Evolutionary conservation across 2,888 invertebrate species (phyloP).

Genomic region (Noctua pronuba): DNA sequence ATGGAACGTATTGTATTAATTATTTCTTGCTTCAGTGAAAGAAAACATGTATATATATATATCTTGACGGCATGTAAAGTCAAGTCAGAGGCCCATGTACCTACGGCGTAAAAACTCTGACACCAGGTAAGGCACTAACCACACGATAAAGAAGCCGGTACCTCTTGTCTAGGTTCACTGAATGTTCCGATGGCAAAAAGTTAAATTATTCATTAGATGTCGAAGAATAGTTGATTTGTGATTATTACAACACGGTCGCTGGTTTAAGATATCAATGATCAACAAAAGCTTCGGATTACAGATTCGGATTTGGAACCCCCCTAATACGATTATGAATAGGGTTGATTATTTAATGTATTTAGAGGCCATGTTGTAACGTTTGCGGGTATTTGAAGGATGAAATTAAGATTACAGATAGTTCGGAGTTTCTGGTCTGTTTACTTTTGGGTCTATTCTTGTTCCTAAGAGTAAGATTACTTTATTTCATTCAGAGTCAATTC

Average conservation of each 20-base stretch:
- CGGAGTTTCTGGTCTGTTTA: background rate
- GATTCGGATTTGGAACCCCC: background rate
- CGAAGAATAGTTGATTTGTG: background rate
- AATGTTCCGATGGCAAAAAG: background rate
- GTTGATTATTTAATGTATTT: conserved; percentile 42
- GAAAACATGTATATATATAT: no score
- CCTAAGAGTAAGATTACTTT: background rate
- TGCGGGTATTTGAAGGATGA: background rate
- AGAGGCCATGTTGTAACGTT: conserved; percentile 3
- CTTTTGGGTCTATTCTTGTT: background rate
- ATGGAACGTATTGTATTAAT: no score
- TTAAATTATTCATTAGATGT: background rate
- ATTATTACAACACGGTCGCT: no score
- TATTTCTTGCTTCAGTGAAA: no score
- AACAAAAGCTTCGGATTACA: conserved; percentile 9
- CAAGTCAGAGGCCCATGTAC: no score
- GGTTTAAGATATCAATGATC: conserved; percentile 1
- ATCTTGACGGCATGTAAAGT: no score
- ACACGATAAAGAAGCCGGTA: no score
- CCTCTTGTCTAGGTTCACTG: background rate
- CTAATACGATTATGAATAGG: conserved; percentile 38
- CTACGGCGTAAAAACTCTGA: no score
- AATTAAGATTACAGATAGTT: conserved; percentile 27
- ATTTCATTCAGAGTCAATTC: background rate
- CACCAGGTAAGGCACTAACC: no score